These are phyloP conservation scores for Lytechinus variegatus DNA, from an alignment of 35 echinoderm and acorn worm species.

Conservation along the genomic window DNA sequence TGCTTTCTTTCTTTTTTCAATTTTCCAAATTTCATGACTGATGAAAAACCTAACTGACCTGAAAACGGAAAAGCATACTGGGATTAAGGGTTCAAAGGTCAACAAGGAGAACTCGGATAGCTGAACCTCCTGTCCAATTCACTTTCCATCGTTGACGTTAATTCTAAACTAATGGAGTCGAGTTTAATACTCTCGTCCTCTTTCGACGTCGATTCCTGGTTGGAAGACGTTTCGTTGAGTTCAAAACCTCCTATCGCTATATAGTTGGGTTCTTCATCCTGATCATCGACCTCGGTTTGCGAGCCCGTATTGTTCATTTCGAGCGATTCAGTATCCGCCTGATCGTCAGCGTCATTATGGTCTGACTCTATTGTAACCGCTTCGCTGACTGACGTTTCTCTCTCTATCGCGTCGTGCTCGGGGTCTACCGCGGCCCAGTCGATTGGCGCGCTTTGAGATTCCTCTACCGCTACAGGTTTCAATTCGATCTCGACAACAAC, in stretches of 20 bases:
- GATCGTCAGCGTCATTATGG: not conserved
- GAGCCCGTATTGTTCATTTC: not conserved
- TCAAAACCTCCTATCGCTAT: constrained; percentile 15
- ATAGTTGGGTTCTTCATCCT: not conserved
- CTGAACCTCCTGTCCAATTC: constrained; percentile 3
- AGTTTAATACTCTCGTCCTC: not conserved
- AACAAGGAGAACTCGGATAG: not conserved
- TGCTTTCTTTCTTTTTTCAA: too few species aligned
- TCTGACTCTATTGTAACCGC: not conserved
- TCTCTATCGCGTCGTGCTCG: not conserved
- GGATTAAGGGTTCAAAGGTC: not conserved
- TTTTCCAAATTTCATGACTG: too few species aligned
- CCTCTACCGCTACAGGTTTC: not conserved
- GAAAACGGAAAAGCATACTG: not conserved
- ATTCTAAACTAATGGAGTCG: not conserved
- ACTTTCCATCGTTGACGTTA: not conserved
- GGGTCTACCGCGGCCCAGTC: not conserved
- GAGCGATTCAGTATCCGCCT: not conserved
- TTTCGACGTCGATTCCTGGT: not conserved
- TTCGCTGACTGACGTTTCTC: not conserved
- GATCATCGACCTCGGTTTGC: not conserved
- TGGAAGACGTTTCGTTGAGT: not conserved
- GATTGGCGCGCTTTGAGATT: not conserved
- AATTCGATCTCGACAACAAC: not conserved
- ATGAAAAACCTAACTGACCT: too few species aligned